Percentiles rank a stretch among this genome's conserved stretches.
These are phyloP conservation scores for Lochmaea crataegi DNA, from an alignment of 2,888 invertebrate genomes.

Conservation along the genomic window DNA sequence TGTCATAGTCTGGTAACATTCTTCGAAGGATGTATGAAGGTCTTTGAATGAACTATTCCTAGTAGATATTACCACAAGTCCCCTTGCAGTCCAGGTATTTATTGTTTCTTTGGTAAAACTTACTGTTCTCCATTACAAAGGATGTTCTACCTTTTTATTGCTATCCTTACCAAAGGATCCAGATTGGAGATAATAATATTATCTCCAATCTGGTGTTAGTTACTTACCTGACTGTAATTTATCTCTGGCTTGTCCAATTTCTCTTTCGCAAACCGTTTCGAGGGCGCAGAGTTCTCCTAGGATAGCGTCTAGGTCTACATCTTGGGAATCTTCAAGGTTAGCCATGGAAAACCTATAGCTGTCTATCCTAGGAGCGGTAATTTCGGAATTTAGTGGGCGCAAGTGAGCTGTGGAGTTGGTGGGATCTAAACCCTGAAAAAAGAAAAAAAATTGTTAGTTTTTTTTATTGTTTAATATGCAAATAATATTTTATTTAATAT, in stretches of 20 bases:
- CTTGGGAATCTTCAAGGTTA: slow-evolving; percentile 94
- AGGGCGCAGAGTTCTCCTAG: slow-evolving; percentile 94
- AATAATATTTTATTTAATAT: no score
- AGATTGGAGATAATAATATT: background rate
- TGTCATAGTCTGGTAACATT: no score
- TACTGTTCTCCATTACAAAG: no score
- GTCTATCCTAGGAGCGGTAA: slow-evolving; percentile 86
- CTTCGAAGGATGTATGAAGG: no score
- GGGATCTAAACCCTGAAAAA: slow-evolving; percentile 77
- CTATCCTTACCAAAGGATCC: no score
- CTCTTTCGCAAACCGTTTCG: slow-evolving; percentile 76
- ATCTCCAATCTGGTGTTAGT: no score
- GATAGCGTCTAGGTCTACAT: slow-evolving; percentile 96
- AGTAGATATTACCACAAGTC: no score
- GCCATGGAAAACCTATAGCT: slow-evolving; percentile 96
- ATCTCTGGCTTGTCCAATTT: slow-evolving; percentile 64
- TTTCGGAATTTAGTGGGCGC: slow-evolving; percentile 75
- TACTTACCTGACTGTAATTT: slow-evolving; percentile 62
- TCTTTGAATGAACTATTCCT: no score
- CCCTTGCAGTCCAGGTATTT: no score
- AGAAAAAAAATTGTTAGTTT: slow-evolving; percentile 30
- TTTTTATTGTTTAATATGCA: no score
- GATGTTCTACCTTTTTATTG: no score
- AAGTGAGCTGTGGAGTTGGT: slow-evolving; percentile 69
- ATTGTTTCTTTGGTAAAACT: no score